These are phyloP conservation scores for Amorpha juglandis DNA, from an alignment of 2,888 invertebrate species.

Conservation along the genomic window DNA sequence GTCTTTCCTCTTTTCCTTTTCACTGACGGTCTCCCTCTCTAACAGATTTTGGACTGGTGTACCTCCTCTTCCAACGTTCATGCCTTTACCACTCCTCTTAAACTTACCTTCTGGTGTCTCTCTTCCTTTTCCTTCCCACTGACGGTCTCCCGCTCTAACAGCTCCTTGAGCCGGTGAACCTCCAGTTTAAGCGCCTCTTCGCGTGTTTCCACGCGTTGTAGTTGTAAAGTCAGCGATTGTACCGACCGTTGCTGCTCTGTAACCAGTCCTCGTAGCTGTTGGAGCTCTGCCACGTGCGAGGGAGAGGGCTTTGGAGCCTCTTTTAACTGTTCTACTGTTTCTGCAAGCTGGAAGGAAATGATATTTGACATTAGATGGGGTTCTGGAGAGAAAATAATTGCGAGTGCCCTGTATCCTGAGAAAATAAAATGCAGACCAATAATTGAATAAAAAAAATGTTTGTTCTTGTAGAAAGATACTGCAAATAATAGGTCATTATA, in stretches of 20 bases:
- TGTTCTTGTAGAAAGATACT: too few relatives aligned
- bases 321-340: constrained; percentile 61
- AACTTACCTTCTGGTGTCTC: constrained; percentile 60
- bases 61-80: not conserved
- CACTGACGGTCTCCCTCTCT: not conserved
- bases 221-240: constrained; percentile 79
- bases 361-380: not conserved
- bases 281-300: constrained; percentile 66
- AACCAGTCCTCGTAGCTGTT: constrained; percentile 77
- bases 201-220: constrained; percentile 75
- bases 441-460: too few relatives aligned
- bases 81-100: not conserved
- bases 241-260: constrained; percentile 85
- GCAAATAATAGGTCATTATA: too few relatives aligned
- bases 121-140: constrained; percentile 68
- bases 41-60: not conserved
- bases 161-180: constrained; percentile 70
- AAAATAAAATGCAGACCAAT: too few relatives aligned
- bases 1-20: not conserved
- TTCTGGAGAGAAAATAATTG: too few relatives aligned
- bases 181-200: constrained; percentile 81
- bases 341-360: constrained; percentile 54
- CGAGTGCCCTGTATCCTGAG: too few relatives aligned
- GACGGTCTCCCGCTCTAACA: constrained; percentile 77
- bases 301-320: constrained; percentile 56